Evolutionary conservation across 2,113 vertebrate genomes (phyloP).

Genomic region (Lethenteron camtschaticum): DNA sequence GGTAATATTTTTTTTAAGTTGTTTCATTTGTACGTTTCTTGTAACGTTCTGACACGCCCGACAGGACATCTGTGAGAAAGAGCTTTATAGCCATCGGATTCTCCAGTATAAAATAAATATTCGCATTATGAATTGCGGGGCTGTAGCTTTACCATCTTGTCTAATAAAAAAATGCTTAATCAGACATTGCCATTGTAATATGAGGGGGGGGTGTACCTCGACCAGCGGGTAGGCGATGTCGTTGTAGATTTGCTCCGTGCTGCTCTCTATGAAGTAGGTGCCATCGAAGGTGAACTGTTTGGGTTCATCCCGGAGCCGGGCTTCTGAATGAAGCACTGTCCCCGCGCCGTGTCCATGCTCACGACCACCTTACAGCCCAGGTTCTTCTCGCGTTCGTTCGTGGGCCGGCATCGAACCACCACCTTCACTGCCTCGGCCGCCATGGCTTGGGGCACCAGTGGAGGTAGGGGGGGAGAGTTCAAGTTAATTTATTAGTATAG

Average conservation of each 20-base stretch:
- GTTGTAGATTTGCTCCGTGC: slow-evolving; percentile 58
- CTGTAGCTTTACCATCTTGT: too few relatives aligned
- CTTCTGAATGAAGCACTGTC: slow-evolving; percentile 44
- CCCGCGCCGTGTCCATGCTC: slow-evolving; percentile 23
- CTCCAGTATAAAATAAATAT: too few relatives aligned
- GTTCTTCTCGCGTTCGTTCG: slow-evolving; percentile 33
- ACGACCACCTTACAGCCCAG: slow-evolving; percentile 29
- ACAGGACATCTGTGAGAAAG: too few relatives aligned
- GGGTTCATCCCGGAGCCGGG: slow-evolving; percentile 24
- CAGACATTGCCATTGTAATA: too few relatives aligned
- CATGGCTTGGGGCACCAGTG: slow-evolving; percentile 17
- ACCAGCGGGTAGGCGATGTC: slow-evolving; percentile 46
- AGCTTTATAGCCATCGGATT: too few relatives aligned
- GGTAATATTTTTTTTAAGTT: too few relatives aligned
- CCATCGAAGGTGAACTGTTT: slow-evolving; percentile 67
- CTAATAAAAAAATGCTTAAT: too few relatives aligned
- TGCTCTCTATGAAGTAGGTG: slow-evolving; percentile 33
- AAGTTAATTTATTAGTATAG: too few relatives aligned
- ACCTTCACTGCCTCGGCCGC: slow-evolving; percentile 44
- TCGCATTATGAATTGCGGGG: too few relatives aligned
- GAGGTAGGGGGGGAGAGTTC: too few relatives aligned
- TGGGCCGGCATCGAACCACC: slow-evolving; percentile 41
- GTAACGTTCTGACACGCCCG: too few relatives aligned
- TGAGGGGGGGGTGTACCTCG: slow-evolving; percentile 26
- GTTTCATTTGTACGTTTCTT: too few relatives aligned